Evolutionary conservation across 2,797 vertebrate species (phyloP), one percentile per base, ranked within the genome.

Genomic region (Euthynnus affinis): DNA sequence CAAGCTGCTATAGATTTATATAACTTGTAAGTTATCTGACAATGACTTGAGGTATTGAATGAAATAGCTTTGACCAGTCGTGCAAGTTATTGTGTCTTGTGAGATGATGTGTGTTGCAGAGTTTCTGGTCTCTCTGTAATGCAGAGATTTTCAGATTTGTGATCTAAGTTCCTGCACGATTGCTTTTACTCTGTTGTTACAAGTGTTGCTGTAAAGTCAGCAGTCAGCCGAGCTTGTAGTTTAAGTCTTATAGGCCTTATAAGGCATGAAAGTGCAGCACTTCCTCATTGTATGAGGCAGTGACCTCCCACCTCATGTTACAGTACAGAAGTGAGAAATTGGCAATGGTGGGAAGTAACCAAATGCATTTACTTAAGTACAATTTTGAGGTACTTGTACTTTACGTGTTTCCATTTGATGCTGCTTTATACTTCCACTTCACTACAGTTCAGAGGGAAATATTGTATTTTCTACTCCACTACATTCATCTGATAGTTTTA

Each of bases 251-350:
- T 8, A 51, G 29, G 32, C 90, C 89, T 82, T 89, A 88, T 88
- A 90, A 46, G 88, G 91, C 49, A 67, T 34, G 22, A 63, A 72
- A 72, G 13, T 37, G 77, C 56, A 56, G 42, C 66, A 88, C 86
- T 89, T 92, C 88, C 91, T 79, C 71, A 15, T 87, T 84, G 49
- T 69, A 51, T 14, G 5, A 46, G 59, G 4, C 9, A 0, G 52
- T 58, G 6, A 3, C 79, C 82, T 80, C 72, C 78, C 74, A 60
- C 56, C 1, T 32, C 18, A 32, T 53, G 42, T 66, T 40, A 14
- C 55, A 62, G 7, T 5, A 40, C 9, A 17, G 10, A 53, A 22
- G 29, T 22, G 32, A 25, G 17, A 7, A 2, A n/a, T 10, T 37
- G 37, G 10, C 37, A 1, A 1, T 37, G 34, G 8, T 37, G 34